These are phyloP conservation scores for Pomatorhinus ruficollis DNA, from an alignment of 2,113 vertebrate genomes.

Conservation along the genomic window DNA sequence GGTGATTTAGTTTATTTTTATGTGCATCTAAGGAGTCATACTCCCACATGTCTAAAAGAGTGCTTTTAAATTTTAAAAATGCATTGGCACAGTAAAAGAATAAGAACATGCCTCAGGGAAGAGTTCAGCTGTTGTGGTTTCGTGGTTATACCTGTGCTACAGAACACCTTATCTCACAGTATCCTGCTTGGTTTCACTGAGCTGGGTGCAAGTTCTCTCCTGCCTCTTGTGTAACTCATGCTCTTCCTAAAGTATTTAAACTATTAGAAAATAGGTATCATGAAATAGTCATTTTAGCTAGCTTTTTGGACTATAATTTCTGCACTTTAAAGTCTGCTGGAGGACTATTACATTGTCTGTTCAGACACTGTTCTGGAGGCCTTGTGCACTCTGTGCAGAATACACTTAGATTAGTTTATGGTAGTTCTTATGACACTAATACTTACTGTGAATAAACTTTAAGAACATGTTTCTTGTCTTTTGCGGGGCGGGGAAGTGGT, in stretches of 20 bases:
- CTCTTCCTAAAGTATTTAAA: background rate
- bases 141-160: fast-evolving
- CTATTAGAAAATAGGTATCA: background rate
- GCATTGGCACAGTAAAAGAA: background rate
- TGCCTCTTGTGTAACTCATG: background rate
- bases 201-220: background rate
- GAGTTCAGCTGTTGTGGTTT: background rate
- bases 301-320: background rate
- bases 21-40: background rate
- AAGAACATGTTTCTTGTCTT: background rate
- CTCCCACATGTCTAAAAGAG: background rate
- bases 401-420: background rate
- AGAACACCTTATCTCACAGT: background rate
- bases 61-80: background rate
- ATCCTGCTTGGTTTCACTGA: background rate
- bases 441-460: background rate
- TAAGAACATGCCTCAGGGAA: background rate
- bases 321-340: background rate
- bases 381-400: background rate
- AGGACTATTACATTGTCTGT: background rate
- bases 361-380: background rate
- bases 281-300: background rate
- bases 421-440: background rate
- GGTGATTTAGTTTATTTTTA: background rate
- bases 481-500: fast-evolving